phyloP scores from a whole-genome alignment of 2,797 vertebrate species.

The Crossoptilon crossoptilon region DNA sequence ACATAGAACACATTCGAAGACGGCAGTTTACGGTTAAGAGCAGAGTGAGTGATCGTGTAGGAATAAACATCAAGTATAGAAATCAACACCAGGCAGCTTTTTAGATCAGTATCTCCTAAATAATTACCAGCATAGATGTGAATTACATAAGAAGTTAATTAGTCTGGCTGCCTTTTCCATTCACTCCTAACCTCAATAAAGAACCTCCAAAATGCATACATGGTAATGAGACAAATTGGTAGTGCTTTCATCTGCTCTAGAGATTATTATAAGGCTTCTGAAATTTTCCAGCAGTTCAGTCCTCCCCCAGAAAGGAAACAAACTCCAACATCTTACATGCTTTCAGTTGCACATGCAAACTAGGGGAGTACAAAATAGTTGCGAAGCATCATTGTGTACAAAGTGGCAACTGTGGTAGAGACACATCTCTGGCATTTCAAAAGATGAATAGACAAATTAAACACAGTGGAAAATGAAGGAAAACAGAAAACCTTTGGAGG shows the following conservation, averaged over 20 bases:
- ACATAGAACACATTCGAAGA: neutral
- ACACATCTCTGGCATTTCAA: neutral
- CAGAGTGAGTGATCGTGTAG: neutral
- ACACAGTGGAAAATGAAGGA: neutral
- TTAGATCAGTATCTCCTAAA: neutral
- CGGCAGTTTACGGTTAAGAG: neutral
- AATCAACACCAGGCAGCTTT: neutral
- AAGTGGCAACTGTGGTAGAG: neutral
- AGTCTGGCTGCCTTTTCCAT: neutral
- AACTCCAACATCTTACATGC: accelerated
- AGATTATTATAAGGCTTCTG: neutral
- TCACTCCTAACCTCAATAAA: neutral
- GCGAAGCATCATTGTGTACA: neutral
- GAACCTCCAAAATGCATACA: accelerated
- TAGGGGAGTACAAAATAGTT: neutral
- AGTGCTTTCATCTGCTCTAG: neutral
- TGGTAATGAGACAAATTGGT: neutral
- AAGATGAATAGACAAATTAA: neutral
- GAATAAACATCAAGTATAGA: neutral
- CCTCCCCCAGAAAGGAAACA: neutral
- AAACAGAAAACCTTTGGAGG: neutral
- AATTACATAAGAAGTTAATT: neutral
- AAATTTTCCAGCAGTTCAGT: neutral
- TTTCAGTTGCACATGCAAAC: neutral
- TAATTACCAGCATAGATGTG: neutral